Conservation (phyloP, 2,888 invertebrate genomes). For the Sesia apiformis region DNA sequence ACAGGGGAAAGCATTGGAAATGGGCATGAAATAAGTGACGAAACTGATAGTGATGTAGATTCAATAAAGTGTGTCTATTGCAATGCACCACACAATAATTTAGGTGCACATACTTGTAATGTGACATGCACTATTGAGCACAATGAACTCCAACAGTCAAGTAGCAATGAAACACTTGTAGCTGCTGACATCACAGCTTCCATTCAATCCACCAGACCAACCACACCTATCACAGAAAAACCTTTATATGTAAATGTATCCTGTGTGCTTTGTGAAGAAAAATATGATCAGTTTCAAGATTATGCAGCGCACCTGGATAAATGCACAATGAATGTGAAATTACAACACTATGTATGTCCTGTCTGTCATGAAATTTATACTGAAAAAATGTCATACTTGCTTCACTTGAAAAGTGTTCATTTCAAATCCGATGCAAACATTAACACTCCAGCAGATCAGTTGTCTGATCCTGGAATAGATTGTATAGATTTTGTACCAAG, state of each 20-base stretch:
- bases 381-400: constrained; percentile 46
- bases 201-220: constrained; percentile 17
- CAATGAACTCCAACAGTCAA: constrained; percentile 45
- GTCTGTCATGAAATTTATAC: constrained; percentile 62
- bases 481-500: constrained; percentile 57
- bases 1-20: constrained; percentile 18
- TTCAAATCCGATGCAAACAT: constrained; percentile 19
- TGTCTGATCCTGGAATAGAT: constrained; percentile 37
- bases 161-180: constrained; percentile 61
- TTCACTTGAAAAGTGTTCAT: constrained; percentile 50
- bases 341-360: constrained; percentile 62
- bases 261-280: constrained; percentile 60
- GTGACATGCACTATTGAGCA: constrained; percentile 61
- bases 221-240: constrained; percentile 6
- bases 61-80: constrained; percentile 64
- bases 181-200: constrained; percentile 41
- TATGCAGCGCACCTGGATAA: constrained; percentile 58
- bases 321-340: constrained; percentile 62
- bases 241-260: constrained; percentile 31
- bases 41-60: constrained; percentile 65
- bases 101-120: constrained; percentile 51
- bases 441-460: background rate
- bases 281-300: constrained; percentile 49
- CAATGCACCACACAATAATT: constrained; percentile 48
- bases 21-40: constrained; percentile 51